Base-by-base conservation (phyloP, 2,888 invertebrate species). In the Drosophila putrida region DNA sequence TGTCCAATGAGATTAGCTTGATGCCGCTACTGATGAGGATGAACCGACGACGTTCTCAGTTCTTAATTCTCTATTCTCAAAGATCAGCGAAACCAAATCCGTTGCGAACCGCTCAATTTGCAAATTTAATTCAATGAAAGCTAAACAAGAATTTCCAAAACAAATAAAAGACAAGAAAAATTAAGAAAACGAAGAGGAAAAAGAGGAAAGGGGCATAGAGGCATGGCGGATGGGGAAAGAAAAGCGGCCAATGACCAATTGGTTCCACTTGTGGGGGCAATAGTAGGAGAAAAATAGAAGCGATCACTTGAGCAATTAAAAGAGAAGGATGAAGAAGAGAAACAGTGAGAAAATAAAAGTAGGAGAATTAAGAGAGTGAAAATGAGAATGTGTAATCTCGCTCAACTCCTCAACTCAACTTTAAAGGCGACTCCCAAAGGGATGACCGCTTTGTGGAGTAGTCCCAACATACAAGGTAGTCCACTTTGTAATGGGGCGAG, bases 111-210 rank as follows among this genome's bases (percentile, higher is more conserved):
- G 61, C 68, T 57, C 80, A 82, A 80, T 78, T 89, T 87, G 80
- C 90, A 90, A 90, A 90, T 88, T 90, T 75, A 82, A 88, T 78
- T 78, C 87, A 90, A 90, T 89, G 78, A 80, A 82, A 77, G 70
- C 70, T 28, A 44, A 38, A 38, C 8, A 36, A 27, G 20, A n/a
- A 6, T 0, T n/a, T 43, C 9, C 13, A 11, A 27, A 27, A 9
- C 6, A 20, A 20, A 27, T 3, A 3, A 51, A 27, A 25, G 6
- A 38, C 4, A 20, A 20, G 9, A 4, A 51, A 38, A 15, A 51
- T 27, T 13, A 27, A 15, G 10, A 28, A 39, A 36, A n/a, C 4
- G 5, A 27, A 1, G 28, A 27, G 11, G 9, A n/a, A 9, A 5
- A 10, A 20, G 0, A 3, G 6, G 10, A 10, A 20, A 0, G 4